These are phyloP conservation scores for Seira ritae DNA, from an alignment of 2,888 invertebrate genomes.

Conservation along the genomic window DNA sequence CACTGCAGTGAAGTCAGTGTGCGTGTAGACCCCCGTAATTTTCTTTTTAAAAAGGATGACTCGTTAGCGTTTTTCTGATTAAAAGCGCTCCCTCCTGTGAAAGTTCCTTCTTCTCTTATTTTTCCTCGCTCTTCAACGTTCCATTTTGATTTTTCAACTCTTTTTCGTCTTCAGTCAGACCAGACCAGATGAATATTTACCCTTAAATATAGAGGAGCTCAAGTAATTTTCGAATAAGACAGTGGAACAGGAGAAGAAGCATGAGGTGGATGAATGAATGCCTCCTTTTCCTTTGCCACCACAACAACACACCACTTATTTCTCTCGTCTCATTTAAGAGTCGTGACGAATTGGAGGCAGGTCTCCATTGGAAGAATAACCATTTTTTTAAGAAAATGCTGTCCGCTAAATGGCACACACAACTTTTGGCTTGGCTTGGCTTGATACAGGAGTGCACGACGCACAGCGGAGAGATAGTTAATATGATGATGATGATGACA, in stretches of 20 bases:
- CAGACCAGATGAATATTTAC: slow-evolving; percentile 15
- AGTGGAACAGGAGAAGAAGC: not conserved
- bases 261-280: slow-evolving; percentile 14
- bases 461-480: not conserved
- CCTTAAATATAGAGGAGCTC: not conserved
- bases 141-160: slow-evolving; percentile 14
- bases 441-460: no score
- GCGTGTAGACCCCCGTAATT: slow-evolving; percentile 63
- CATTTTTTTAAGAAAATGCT: slow-evolving; percentile 31
- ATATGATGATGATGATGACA: slow-evolving; percentile 53
- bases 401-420: slow-evolving; percentile 15
- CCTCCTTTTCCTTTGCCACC: slow-evolving; percentile 11
- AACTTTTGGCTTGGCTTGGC: not conserved
- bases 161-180: slow-evolving; percentile 16
- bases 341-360: slow-evolving; percentile 61
- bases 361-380: slow-evolving; percentile 57
- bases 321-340: slow-evolving; percentile 35
- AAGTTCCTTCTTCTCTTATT: slow-evolving; percentile 23
- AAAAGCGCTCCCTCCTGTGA: slow-evolving; percentile 54
- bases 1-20: slow-evolving; percentile 46
- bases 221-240: slow-evolving; percentile 15
- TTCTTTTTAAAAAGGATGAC: slow-evolving; percentile 57
- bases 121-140: slow-evolving; percentile 15
- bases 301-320: not conserved
- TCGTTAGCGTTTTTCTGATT: slow-evolving; percentile 60